Conservation (phyloP, 2,113 vertebrate genomes). For the Xenopus laevis region DNA sequence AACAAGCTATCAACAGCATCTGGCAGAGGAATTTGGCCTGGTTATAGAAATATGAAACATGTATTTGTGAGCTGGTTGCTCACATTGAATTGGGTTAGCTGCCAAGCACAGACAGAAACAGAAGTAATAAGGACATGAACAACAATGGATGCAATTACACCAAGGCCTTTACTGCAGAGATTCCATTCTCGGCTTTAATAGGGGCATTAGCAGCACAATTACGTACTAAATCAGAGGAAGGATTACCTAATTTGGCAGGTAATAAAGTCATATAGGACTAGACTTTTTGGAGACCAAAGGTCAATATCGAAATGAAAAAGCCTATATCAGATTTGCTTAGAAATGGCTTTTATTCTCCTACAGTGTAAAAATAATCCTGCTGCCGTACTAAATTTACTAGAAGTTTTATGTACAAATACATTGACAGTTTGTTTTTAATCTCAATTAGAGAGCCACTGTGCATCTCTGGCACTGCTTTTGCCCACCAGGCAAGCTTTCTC, state of each 20-base stretch:
- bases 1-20: conserved; percentile 1
- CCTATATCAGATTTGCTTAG: background rate
- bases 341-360: background rate
- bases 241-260: conserved; percentile 22
- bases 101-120: conserved; percentile 11
- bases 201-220: conserved; percentile 34
- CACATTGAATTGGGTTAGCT: conserved; percentile 10
- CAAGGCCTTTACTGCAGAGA: conserved; percentile 16
- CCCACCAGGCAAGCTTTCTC: no score
- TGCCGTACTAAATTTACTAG: no score
- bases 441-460: no score
- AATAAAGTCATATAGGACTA: conserved; percentile 28
- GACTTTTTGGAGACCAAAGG: conserved; percentile 21
- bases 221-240: conserved; percentile 27
- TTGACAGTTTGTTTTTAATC: no score
- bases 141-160: conserved; percentile 30
- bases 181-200: conserved; percentile 33
- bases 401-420: no score
- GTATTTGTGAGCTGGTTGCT: background rate
- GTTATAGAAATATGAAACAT: conserved; percentile 28
- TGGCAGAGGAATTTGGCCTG: conserved; percentile 1
- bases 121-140: conserved; percentile 12
- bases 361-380: background rate
- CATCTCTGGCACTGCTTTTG: no score
- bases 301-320: background rate